Evolutionary conservation across 2,797 vertebrate genomes (phyloP).

Genomic region (Sylvia borin): DNA sequence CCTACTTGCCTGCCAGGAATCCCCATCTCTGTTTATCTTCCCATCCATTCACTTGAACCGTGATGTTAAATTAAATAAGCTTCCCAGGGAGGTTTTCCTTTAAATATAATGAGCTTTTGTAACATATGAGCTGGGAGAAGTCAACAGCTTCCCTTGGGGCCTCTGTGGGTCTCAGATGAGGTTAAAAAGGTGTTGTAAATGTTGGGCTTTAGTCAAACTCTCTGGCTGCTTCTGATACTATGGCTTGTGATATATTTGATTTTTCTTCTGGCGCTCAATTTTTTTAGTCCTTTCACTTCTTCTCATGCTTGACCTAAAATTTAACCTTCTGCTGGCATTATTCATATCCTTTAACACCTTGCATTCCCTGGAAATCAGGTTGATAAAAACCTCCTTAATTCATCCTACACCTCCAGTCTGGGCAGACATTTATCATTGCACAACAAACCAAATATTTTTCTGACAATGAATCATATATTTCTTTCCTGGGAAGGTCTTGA

Average conservation of each 20-base stretch:
- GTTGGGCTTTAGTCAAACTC: not conserved
- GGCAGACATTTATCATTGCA: not conserved
- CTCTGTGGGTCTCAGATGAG: slow-evolving; percentile 34
- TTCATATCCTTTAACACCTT: not conserved
- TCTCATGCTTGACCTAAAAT: not conserved
- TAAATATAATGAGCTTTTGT: slow-evolving; percentile 60
- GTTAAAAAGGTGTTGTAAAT: slow-evolving; percentile 5
- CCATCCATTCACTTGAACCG: not conserved
- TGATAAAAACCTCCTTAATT: not conserved
- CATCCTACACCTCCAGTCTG: not conserved
- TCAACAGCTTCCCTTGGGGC: slow-evolving; percentile 28
- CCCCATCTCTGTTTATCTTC: slow-evolving; percentile 58
- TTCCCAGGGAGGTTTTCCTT: slow-evolving; percentile 47
- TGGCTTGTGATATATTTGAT: not conserved
- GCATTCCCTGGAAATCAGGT: not conserved
- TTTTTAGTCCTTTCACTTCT: not conserved
- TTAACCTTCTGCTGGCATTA: not conserved
- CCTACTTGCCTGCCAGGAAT: not conserved
- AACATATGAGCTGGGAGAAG: slow-evolving; percentile 39
- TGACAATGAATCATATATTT: not conserved
- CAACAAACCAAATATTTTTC: not conserved
- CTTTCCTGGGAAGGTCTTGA: not conserved
- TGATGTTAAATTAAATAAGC: slow-evolving; percentile 54
- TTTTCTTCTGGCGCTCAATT: not conserved
- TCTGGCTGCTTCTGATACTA: not conserved